Conservation (phyloP, 2,797 vertebrate species). For the Martes flavigula region DNA sequence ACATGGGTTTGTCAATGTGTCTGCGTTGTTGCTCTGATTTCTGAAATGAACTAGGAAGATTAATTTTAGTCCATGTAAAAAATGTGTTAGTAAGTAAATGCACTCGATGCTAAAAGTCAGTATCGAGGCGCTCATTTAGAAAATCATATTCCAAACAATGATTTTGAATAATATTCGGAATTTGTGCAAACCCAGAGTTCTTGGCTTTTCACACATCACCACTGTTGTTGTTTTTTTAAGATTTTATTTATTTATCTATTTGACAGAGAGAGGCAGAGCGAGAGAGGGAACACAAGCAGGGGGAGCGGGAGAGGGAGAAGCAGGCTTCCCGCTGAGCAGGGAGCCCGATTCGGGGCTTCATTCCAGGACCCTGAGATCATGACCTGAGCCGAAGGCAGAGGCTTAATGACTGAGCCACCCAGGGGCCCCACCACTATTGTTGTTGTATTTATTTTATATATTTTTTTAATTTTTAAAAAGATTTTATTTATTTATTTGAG, state of each 20-base stretch:
- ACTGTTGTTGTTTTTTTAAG: not conserved
- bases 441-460: not conserved
- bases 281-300: too few relatives aligned
- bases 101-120: not conserved
- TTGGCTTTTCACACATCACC: not conserved
- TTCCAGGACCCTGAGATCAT: too few relatives aligned
- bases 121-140: not conserved
- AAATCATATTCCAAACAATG: not conserved
- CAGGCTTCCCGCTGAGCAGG: too few relatives aligned
- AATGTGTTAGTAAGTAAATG: not conserved
- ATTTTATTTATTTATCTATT: too few relatives aligned
- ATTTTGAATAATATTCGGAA: not conserved
- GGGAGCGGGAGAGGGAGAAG: too few relatives aligned
- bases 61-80: not conserved
- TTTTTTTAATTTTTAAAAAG: not conserved
- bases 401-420: too few relatives aligned
- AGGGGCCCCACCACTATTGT: too few relatives aligned
- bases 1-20: accelerated
- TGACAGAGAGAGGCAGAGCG: too few relatives aligned
- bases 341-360: too few relatives aligned
- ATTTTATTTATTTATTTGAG: not conserved
- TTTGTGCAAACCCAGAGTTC: not conserved
- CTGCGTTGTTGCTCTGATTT: not conserved
- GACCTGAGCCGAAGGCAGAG: too few relatives aligned
- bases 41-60: not conserved